Evolutionary conservation across 2,113 vertebrate genomes (phyloP), one percentile per base, ranked within the genome.

Genomic region (Hassar affinis): DNA sequence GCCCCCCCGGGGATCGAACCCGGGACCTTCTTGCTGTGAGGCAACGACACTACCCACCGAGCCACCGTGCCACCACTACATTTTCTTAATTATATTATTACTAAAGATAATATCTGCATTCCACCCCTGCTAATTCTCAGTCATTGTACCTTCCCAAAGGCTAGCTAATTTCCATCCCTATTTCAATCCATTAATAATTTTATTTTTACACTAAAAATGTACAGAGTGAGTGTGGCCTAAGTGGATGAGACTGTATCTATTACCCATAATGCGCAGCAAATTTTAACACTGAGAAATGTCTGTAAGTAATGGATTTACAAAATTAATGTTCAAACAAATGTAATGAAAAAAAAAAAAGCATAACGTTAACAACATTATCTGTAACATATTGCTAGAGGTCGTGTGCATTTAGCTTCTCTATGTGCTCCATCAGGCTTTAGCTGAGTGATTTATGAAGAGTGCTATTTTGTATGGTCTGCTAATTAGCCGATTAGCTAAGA

Each of bases 401-500:
- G 35, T 33, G 17, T 76, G 51, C 22, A 76, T 76, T 76, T 33
- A 76, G 17, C 51, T 35, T 33, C 51, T 35, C 1, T 20, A 25
- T 20, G 27, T 76, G 47, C 74, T 35, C 51, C 18, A 30, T 76
- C 18, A 22, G 49, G 18, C 27, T 76, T 54, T 76, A 33, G 18
- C 74, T 12, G 49, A 76, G 30, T 54, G 74, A 76, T 76, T 54
- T 76, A 54, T 76, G 74, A 76, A 54, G 27, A 54, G 51, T 35
- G 51, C 27, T 54, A 54, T 54, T 54, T 54, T 22, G 47, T 54
- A 76, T 76, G 30, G 17, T 76, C 9, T 54, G 74, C 17, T 76
- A 54, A 76, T 76, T 76, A 76, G 74, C 30, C 8, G 27, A 76
- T 76, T 76, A 76, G 54, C 49, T 35, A 35, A 76, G 17, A 54